These are phyloP conservation scores for Stenodera caucasica DNA, from an alignment of 2,888 invertebrate species.

Conservation along the genomic window DNA sequence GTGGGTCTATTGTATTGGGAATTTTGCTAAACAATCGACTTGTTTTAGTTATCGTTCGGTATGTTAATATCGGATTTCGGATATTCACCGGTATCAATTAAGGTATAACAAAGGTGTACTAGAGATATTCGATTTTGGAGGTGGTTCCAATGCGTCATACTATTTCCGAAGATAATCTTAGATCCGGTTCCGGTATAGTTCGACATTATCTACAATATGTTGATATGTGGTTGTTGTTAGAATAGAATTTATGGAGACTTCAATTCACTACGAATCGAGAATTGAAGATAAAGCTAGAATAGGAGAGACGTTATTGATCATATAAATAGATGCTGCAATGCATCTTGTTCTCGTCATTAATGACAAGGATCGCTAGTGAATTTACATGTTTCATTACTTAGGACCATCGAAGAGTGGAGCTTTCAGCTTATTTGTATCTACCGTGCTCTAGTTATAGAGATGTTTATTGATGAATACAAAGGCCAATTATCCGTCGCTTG, in stretches of 20 bases:
- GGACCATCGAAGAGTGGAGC: neutral
- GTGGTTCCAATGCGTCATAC: slow-evolving; percentile 1
- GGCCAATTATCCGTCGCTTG: too few relatives aligned
- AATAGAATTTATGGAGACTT: neutral
- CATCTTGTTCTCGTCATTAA: slow-evolving; percentile 9
- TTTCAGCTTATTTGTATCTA: neutral
- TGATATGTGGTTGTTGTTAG: neutral
- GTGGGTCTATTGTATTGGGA: too few relatives aligned
- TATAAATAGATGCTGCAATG: slow-evolving; percentile 25
- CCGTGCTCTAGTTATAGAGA: neutral
- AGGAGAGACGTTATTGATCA: slow-evolving; percentile 24
- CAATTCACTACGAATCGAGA: neutral
- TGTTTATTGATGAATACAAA: neutral
- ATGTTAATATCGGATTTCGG: slow-evolving; percentile 23
- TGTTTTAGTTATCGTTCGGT: slow-evolving; percentile 17
- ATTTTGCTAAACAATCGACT: too few relatives aligned
- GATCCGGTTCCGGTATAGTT: slow-evolving; percentile 29
- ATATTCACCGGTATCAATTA: slow-evolving; percentile 28
- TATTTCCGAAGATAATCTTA: slow-evolving; percentile 28
- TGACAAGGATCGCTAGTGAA: neutral
- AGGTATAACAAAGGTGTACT: slow-evolving; percentile 26
- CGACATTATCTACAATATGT: slow-evolving; percentile 17
- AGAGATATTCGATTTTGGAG: slow-evolving; percentile 13
- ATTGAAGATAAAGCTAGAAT: neutral
- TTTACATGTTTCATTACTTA: slow-evolving; percentile 4